Evolutionary conservation across 2,113 vertebrate species (phyloP).

Genomic region (Cercocebus atys): DNA sequence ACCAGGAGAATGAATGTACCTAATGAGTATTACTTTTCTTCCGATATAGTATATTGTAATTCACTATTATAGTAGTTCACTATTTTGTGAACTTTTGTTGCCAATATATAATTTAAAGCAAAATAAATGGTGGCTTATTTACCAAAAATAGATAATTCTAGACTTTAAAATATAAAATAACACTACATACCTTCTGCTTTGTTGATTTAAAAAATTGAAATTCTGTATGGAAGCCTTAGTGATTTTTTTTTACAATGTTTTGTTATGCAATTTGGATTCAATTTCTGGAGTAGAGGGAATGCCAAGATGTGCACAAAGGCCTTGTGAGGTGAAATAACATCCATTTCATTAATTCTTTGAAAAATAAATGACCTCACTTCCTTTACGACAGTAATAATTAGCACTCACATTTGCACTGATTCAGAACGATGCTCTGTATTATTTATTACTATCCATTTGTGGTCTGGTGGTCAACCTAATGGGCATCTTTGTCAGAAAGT

Average conservation of each 20-base stretch:
- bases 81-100: constrained; percentile 8
- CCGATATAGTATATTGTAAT: neutral
- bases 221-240: neutral
- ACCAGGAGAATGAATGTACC: neutral
- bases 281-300: neutral
- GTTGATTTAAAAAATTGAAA: constrained; percentile 42
- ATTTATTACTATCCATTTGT: constrained; percentile 67
- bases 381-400: constrained; percentile 53
- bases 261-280: neutral
- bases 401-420: neutral
- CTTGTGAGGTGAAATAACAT: neutral
- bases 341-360: constrained; percentile 64
- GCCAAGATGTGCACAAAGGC: neutral
- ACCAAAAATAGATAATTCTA: neutral
- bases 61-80: neutral
- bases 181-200: neutral
- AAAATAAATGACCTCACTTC: constrained; percentile 76
- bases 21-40: neutral
- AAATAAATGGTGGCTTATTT: neutral
- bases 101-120: neutral
- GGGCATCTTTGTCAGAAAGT: neutral
- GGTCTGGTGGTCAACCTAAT: constrained; percentile 68
- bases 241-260: neutral
- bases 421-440: constrained; percentile 34
- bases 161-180: neutral